Evolutionary conservation across 2,113 vertebrate genomes (phyloP).

Genomic region (Tapirus terrestris): DNA sequence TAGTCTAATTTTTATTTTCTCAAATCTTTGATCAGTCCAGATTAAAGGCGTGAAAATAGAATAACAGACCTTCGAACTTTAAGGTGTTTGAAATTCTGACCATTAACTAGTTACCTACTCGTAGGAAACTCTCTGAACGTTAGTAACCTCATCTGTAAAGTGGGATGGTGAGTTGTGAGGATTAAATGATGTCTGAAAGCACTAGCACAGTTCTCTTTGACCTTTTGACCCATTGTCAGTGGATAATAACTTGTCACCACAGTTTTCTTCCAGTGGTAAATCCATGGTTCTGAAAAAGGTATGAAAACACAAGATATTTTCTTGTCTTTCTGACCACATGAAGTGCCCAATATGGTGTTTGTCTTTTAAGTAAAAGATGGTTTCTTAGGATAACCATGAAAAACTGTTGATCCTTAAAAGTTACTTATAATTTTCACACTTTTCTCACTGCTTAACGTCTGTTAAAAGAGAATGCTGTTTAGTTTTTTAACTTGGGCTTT

Average conservation of each 20-base stretch:
- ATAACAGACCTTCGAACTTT: neutral
- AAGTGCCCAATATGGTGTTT: neutral
- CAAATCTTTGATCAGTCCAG: neutral
- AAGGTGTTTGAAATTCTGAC: constrained; percentile 29
- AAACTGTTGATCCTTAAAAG: constrained; percentile 1
- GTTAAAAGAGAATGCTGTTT: neutral
- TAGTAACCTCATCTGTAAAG: constrained; percentile 8
- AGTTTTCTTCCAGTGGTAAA: constrained; percentile 37
- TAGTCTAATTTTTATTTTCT: constrained; percentile 33
- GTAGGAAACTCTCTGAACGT: constrained; percentile 33
- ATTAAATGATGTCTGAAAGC: neutral
- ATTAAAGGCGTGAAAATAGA: constrained; percentile 28
- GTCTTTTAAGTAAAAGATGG: neutral
- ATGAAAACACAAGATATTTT: neutral
- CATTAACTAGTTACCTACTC: neutral
- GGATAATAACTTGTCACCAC: neutral
- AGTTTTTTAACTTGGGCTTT: neutral
- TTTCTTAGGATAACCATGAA: constrained; percentile 1
- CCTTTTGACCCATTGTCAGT: neutral
- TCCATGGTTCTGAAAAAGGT: neutral
- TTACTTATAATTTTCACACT: neutral
- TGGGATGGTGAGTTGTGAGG: neutral
- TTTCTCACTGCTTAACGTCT: neutral
- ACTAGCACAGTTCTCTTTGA: neutral
- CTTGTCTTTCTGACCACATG: neutral